Percentiles rank a stretch among this genome's conserved stretches.
Conservation (phyloP, 92 coral and sea anemone species). For the Montipora capitata region DNA sequence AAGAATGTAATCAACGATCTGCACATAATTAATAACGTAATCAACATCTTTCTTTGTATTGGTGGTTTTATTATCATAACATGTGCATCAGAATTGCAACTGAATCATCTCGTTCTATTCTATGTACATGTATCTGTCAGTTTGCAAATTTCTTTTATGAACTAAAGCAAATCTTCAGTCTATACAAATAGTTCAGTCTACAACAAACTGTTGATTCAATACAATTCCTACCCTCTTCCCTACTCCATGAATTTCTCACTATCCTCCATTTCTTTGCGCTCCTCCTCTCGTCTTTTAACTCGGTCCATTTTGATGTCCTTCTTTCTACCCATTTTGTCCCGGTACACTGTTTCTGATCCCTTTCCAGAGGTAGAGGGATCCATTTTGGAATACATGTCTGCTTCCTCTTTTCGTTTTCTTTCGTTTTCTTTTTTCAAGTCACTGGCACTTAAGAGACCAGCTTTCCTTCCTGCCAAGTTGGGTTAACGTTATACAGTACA, state of each 20-base stretch:
- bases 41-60: too few relatives aligned
- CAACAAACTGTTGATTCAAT: background rate
- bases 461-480: constrained; percentile 69
- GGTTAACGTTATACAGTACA: background rate
- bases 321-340: constrained; percentile 88
- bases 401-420: constrained; percentile 75
- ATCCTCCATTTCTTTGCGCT: constrained; percentile 84
- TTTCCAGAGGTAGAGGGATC: constrained; percentile 80
- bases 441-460: constrained; percentile 90
- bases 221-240: constrained; percentile 91
- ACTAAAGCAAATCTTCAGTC: background rate
- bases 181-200: background rate
- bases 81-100: too few relatives aligned
- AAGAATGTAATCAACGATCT: too few relatives aligned
- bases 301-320: constrained; percentile 85
- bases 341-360: constrained; percentile 92
- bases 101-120: too few relatives aligned
- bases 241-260: constrained; percentile 92
- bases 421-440: constrained; percentile 85
- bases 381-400: constrained; percentile 86
- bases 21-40: too few relatives aligned
- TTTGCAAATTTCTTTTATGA: too few relatives aligned
- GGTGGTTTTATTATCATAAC: too few relatives aligned
- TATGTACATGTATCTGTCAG: too few relatives aligned
- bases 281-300: constrained; percentile 87